phyloP scores from a whole-genome alignment of 30 jellyfish, hydroid and myxozoan genomes.

The Cassiopea xamachana region DNA sequence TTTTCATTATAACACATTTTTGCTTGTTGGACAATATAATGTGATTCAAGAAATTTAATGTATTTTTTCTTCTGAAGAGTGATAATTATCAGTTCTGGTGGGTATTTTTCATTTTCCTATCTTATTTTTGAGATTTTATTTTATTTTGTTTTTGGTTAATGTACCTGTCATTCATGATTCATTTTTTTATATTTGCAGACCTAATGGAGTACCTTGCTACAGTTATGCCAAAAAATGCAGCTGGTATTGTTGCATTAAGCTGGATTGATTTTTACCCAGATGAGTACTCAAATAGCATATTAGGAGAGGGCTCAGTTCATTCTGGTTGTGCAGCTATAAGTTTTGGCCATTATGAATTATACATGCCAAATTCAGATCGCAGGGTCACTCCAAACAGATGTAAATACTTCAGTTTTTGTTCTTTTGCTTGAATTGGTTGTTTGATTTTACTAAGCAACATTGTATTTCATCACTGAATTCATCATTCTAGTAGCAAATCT shows the following conservation, averaged over 20 bases:
- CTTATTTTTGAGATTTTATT: neutral
- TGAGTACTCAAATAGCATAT: constrained; percentile 80
- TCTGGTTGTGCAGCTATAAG: constrained; percentile 91
- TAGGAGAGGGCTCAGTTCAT: constrained; percentile 87
- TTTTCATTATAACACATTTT: too few species aligned
- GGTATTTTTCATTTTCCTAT: neutral
- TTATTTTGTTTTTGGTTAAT: neutral
- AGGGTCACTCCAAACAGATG: constrained; percentile 50
- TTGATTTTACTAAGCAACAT: neutral
- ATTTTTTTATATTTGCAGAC: constrained; percentile 30
- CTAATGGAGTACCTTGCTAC: constrained; percentile 64
- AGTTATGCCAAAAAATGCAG: constrained; percentile 75
- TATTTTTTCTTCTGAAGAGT: too few species aligned
- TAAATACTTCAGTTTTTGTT: neutral
- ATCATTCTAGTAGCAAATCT: too few species aligned
- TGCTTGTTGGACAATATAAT: too few species aligned
- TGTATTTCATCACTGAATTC: too few species aligned
- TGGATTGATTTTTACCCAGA: constrained; percentile 96
- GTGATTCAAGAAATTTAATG: too few species aligned
- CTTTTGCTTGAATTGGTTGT: neutral
- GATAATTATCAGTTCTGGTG: too few species aligned
- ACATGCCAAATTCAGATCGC: constrained; percentile 29
- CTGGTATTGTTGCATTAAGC: constrained; percentile 83
- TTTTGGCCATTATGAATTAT: constrained; percentile 86
- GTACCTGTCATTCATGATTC: neutral